Evolutionary conservation across 1,140 invertebrate species (phyloP), one percentile per base, ranked within the genome.

Genomic region (Pseudomyrmex gracilis): DNA sequence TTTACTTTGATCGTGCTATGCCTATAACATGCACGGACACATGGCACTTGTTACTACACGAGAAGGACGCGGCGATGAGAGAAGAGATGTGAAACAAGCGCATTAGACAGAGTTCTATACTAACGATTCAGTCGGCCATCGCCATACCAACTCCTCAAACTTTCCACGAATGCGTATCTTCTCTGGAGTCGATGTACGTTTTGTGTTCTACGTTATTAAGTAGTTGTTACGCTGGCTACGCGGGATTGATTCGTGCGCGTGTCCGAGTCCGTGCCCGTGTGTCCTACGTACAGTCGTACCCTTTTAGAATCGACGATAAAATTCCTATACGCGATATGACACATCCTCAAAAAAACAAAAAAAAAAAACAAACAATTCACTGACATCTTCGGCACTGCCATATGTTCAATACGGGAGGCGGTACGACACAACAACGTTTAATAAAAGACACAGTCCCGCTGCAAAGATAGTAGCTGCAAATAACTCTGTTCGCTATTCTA

Each of bases 141-240:
- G 86, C 91, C 91, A 90, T 92, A 91, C 90, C 91, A 92, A 91
- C 86, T 90, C 89, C 84, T n/a, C 71, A 77, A 74, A 66, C 61
- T 76, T 85, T 77, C 80, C 83, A 87, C 74, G 60, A 84, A 86
- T 88, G 76, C 61, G 55, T 73, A 12, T 85, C 68, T 34, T 86
- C 47, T 76, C 61, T 73, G 20, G 58, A n/a, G 43, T 58, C 84
- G 84, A 80, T 53, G 60, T 61, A 73, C 24, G 84, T 67, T 64
- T n/a, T n/a, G n/a, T 45, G 45, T 49, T 43, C 58, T 58, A 77
- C 43, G 60, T 71, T 80, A 73, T 67, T 43, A 71, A 83, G 2
- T 53, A 47, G 58, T 73, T 55, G 70, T 63, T 51, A 70, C 53
- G 57, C 66, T 78, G 53, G 58, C 67, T 66, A 85, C 73, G 34